A percentile compares a stretch with the other conserved stretches of the same genome.
phyloP scores from a whole-genome alignment of 2,888 invertebrate species.

The Biston betularia region DNA sequence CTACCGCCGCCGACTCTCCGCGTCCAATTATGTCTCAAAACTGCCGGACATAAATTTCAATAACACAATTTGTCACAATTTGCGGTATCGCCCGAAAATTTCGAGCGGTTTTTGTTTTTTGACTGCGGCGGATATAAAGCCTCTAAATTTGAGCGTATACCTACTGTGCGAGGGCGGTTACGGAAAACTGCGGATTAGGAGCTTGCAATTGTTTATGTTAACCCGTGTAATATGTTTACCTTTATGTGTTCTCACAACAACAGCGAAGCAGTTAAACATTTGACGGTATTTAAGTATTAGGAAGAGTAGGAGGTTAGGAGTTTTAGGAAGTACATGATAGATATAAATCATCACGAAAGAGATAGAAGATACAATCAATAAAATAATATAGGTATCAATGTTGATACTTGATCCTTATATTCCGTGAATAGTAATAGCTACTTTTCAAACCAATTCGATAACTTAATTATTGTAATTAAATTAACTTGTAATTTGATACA shows the following conservation, averaged over 20 bases:
- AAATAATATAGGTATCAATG: too few species aligned
- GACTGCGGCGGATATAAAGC: slow-evolving; percentile 57
- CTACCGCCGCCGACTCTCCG: slow-evolving; percentile 67
- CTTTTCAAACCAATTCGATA: not conserved
- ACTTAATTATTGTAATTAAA: not conserved
- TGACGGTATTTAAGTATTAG: slow-evolving; percentile 32
- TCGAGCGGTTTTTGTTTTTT: slow-evolving; percentile 66
- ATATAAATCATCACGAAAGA: slow-evolving; percentile 6
- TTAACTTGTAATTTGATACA: not conserved
- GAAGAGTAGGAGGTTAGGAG: too few species aligned
- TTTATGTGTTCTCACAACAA: slow-evolving; percentile 36
- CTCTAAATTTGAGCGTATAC: slow-evolving; percentile 45
- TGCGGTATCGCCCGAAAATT: slow-evolving; percentile 60
- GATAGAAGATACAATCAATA: not conserved
- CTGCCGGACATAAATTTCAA: slow-evolving; percentile 81
- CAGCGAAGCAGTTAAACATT: slow-evolving; percentile 33
- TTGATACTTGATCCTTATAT: not conserved
- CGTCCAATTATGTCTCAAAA: slow-evolving; percentile 81
- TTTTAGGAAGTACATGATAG: slow-evolving; percentile 2
- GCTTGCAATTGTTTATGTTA: slow-evolving; percentile 51
- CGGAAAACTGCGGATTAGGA: slow-evolving; percentile 47
- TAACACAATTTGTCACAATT: slow-evolving; percentile 81
- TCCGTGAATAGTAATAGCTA: not conserved
- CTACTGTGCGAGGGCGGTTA: slow-evolving; percentile 45
- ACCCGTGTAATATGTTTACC: slow-evolving; percentile 44